Conservation (phyloP, 1,140 invertebrate species). For the Drosophila pruinosa region DNA sequence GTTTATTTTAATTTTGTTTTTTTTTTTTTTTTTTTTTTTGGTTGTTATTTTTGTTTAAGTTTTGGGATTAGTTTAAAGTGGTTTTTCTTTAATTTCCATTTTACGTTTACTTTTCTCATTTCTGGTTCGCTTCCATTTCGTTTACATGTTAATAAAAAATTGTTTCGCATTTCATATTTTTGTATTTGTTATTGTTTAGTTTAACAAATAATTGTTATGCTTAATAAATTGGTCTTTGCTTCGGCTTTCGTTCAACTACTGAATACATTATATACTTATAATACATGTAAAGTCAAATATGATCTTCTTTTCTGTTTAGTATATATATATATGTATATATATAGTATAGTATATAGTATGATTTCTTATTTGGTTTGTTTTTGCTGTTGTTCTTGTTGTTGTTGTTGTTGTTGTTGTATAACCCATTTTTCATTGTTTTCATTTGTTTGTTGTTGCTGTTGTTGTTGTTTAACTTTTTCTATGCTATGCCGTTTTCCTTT, state of each 20-base stretch:
- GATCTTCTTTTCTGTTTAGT: conserved; percentile 49
- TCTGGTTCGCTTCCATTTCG: conserved; percentile 4
- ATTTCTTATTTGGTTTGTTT: conserved; percentile 3
- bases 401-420: conserved; percentile 41
- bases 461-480: conserved; percentile 28
- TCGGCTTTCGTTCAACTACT: conserved; percentile 72
- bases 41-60: conserved; percentile 47
- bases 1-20: conserved; percentile 45
- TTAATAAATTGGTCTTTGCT: conserved; percentile 82
- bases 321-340: conserved; percentile 25
- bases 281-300: conserved; percentile 79
- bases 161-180: conserved; percentile 43
- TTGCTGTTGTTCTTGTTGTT: conserved; percentile 13
- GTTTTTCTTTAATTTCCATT: neutral
- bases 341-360: conserved; percentile 32
- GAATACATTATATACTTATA: conserved; percentile 69
- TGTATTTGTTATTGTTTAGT: conserved; percentile 48
- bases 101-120: conserved; percentile 1
- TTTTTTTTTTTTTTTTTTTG: conserved; percentile 42
- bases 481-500: conserved; percentile 3
- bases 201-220: conserved; percentile 69
- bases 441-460: conserved; percentile 6
- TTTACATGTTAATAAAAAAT: conserved; percentile 60
- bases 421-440: conserved; percentile 11
- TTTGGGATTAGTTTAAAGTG: conserved; percentile 29